Evolutionary conservation across 2,797 vertebrate genomes (phyloP).

Genomic region (Enteromius fasciolatus): DNA sequence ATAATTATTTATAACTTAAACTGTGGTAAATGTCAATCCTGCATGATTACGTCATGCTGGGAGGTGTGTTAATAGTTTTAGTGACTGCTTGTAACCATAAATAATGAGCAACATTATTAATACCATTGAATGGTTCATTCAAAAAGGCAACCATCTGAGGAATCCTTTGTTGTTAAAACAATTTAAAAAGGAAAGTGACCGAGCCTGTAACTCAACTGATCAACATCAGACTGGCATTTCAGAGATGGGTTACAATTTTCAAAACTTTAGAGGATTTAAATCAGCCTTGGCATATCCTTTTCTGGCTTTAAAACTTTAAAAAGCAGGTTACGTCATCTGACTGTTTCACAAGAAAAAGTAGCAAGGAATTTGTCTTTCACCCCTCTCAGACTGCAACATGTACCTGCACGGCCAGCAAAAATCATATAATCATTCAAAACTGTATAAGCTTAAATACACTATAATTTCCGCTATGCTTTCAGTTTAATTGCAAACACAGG

Average conservation of each 20-base stretch:
- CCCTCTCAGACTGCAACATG: neutral
- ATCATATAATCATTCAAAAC: slow-evolving; percentile 8
- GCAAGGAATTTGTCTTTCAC: neutral
- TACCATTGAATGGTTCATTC: neutral
- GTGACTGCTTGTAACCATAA: neutral
- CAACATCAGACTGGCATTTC: neutral
- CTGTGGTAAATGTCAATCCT: neutral
- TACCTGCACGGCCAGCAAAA: neutral
- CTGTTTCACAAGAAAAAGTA: neutral
- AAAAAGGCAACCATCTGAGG: neutral
- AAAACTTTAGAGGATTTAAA: neutral
- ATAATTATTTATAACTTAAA: neutral
- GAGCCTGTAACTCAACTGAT: neutral
- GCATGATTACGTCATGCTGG: neutral
- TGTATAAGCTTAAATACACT: neutral
- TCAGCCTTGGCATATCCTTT: no score
- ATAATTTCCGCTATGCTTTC: slow-evolving; percentile 28
- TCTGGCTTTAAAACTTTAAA: neutral
- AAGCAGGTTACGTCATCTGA: neutral
- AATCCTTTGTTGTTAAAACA: neutral
- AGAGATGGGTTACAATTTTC: neutral
- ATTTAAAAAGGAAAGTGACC: neutral
- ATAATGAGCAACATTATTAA: neutral
- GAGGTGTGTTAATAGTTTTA: neutral
- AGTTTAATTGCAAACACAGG: slow-evolving; percentile 22